Base-by-base conservation (phyloP, 2,113 vertebrate species). In the Ameiurus melas region DNA sequence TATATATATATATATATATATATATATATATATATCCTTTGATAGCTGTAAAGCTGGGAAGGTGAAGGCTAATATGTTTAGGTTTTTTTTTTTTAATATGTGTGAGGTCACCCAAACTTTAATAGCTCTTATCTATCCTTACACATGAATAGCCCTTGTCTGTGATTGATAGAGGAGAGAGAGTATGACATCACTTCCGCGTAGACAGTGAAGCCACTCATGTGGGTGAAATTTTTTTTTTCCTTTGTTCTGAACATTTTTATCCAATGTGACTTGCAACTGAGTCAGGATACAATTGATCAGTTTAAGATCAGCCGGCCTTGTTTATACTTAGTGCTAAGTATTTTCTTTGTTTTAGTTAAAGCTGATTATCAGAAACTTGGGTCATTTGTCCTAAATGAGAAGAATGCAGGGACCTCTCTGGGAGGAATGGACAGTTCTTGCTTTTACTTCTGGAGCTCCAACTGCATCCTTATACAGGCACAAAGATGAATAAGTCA, bases 401-500 rank as follows among this genome's bases (percentile, higher is more conserved):
- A 55, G 22, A 58, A 17, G 85, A 55, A 39, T 68, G 53, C 16
- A 0, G 73, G 27, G 30, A 53, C 53, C 17, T 43, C 22, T 66
- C 51, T 43, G n/a, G 55, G 22, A 51, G 33, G 82, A 55, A 17
- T 43, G 57, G 25, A 84, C 33, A 25, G 79, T 64, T 53, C 70
- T 80, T 58, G 47, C 70, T 19, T 90, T 88, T 88, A 60, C 2
- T 6, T 58, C 75, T 36, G 14, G 16, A 36, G 36, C 66, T 27
- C 13, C 58, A 68, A 36, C 16, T 16, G 17, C 57, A 30, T 53
- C 43, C 47, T 12, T 77, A 25, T 84, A 75, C 84, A 82, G 80
- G n/a, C 84, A 84, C 84, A 81, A 43, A 27, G 57, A 62, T 20
- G 84, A 92, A 89, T 86, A 78, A 90, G 60, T 81, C 89, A 80